A percentile compares a stretch with the other conserved stretches of the same genome.
Evolutionary conservation across 2,888 invertebrate genomes (phyloP).

Genomic region (Melanophora roralis): DNA sequence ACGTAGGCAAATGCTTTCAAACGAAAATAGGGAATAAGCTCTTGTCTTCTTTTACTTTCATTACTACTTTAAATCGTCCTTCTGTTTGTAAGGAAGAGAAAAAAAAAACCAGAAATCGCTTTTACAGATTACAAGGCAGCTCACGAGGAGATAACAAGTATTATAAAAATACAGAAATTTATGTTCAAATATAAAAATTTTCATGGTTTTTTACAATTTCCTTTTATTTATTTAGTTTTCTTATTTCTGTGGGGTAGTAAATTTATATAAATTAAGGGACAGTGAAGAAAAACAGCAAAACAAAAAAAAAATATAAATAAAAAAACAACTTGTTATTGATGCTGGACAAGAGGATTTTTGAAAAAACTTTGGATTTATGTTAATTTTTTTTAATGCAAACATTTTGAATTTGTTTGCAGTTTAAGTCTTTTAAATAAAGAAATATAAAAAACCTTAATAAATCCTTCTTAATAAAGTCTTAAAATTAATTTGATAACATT

Average conservation of each 20-base stretch:
- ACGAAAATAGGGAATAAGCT: constrained; percentile 6
- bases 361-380: not conserved
- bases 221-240: not conserved
- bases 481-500: not conserved
- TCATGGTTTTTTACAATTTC: constrained; percentile 5
- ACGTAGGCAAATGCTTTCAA: constrained; percentile 10
- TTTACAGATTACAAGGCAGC: constrained; percentile 49
- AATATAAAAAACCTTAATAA: not conserved
- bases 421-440: not conserved
- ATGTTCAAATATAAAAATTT: not conserved
- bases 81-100: constrained; percentile 13
- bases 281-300: not conserved
- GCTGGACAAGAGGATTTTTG: not conserved
- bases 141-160: constrained; percentile 50
- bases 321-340: not conserved
- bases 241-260: not conserved
- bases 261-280: not conserved
- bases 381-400: not conserved
- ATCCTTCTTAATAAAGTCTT: not conserved
- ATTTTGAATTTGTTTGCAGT: not conserved
- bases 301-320: too few relatives aligned
- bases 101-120: constrained; percentile 13
- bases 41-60: not conserved
- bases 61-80: constrained; percentile 11
- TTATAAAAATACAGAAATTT: constrained; percentile 27